These are phyloP conservation scores for Trialeurodes vaporariorum DNA, from an alignment of 1,140 invertebrate species.

Conservation along the genomic window DNA sequence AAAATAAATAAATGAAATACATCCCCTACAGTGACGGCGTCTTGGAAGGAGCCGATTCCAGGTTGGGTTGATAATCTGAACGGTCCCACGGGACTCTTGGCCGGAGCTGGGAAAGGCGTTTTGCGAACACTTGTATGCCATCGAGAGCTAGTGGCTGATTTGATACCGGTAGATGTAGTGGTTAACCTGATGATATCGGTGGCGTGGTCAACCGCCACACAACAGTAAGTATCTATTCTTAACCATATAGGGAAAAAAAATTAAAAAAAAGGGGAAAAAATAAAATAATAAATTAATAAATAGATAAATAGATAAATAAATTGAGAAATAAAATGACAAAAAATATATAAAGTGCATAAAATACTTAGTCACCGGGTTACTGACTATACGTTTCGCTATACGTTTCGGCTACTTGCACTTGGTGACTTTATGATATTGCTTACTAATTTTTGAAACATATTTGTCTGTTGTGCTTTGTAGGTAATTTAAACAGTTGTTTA, in stretches of 20 bases:
- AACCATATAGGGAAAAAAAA: slow-evolving; percentile 2
- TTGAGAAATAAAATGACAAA: slow-evolving; percentile 2
- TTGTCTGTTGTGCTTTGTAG: no score
- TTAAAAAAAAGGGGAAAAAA: not conserved
- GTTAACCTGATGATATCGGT: slow-evolving; percentile 67
- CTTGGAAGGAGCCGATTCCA: slow-evolving; percentile 49
- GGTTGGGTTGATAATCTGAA: slow-evolving; percentile 60
- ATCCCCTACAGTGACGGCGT: slow-evolving; percentile 40
- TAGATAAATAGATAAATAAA: no score
- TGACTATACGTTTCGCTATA: no score
- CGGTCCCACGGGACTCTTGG: slow-evolving; percentile 53
- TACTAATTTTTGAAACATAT: no score
- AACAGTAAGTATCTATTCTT: slow-evolving; percentile 37
- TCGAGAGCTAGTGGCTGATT: slow-evolving; percentile 51
- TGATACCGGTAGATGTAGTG: slow-evolving; percentile 74
- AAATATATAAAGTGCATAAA: no score
- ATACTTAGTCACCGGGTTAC: no score
- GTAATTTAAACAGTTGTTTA: no score
- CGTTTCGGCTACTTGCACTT: no score
- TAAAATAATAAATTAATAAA: no score
- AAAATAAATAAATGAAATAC: no score
- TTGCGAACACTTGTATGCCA: slow-evolving; percentile 58
- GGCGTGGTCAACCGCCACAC: slow-evolving; percentile 55
- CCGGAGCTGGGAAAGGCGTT: slow-evolving; percentile 68
- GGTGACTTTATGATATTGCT: no score